Conservation (phyloP, 2,888 invertebrate species). For the Petrolisthes manimaculis region DNA sequence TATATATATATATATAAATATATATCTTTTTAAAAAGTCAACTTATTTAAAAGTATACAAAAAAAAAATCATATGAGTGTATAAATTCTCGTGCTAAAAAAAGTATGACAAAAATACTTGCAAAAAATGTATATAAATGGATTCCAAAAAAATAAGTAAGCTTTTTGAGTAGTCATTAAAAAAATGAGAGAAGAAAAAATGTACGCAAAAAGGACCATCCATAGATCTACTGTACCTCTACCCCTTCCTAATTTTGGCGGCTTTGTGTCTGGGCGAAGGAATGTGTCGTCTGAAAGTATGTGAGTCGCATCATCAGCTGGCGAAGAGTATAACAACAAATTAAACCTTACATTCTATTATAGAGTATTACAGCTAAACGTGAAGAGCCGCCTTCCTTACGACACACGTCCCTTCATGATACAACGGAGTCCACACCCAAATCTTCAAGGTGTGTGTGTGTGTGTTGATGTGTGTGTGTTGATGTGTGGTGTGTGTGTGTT, state of each 20-base stretch:
- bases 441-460: too few relatives aligned
- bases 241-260: slow-evolving; percentile 63
- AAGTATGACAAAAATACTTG: slow-evolving; percentile 30
- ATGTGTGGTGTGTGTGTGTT: too few relatives aligned
- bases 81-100: slow-evolving; percentile 39
- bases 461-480: too few relatives aligned
- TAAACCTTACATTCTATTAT: slow-evolving; percentile 29
- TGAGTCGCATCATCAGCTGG: slow-evolving; percentile 34
- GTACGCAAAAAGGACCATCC: slow-evolving; percentile 39
- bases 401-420: too few relatives aligned
- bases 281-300: slow-evolving; percentile 61
- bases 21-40: slow-evolving; percentile 26
- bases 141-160: slow-evolving; percentile 34
- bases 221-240: slow-evolving; percentile 48
- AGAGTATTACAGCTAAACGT: too few relatives aligned
- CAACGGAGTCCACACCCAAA: too few relatives aligned
- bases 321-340: slow-evolving; percentile 5
- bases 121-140: slow-evolving; percentile 40
- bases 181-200: slow-evolving; percentile 32
- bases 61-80: slow-evolving; percentile 19
- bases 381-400: too few relatives aligned
- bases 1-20: too few relatives aligned
- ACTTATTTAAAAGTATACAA: slow-evolving; percentile 40
- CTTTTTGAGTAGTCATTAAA: slow-evolving; percentile 6
- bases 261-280: slow-evolving; percentile 60